Evolutionary conservation across 2,888 invertebrate species (phyloP).

Genomic region (Bellardia pandia): DNA sequence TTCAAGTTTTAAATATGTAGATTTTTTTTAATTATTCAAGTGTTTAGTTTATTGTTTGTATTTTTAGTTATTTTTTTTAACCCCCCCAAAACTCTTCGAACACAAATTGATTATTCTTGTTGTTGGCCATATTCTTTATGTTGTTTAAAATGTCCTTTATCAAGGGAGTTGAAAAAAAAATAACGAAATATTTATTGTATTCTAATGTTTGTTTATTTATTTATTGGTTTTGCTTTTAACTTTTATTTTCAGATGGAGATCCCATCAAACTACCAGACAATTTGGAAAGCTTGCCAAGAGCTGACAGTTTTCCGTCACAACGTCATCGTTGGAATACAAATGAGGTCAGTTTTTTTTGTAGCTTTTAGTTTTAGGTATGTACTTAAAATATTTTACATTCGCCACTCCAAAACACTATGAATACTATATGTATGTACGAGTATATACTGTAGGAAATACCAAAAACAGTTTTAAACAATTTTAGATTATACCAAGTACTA

Average conservation of each 20-base stretch:
- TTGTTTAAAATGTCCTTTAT: slow-evolving; percentile 46
- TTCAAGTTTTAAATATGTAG: background rate
- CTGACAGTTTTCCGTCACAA: slow-evolving; percentile 97
- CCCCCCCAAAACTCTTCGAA: slow-evolving; percentile 27
- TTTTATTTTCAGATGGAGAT: slow-evolving; percentile 90
- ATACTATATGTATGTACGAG: too few species aligned
- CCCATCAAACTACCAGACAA: slow-evolving; percentile 97
- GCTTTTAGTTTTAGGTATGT: slow-evolving; percentile 46
- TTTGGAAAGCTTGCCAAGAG: slow-evolving; percentile 96
- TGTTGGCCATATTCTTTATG: slow-evolving; percentile 32
- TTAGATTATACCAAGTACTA: slow-evolving; percentile 53
- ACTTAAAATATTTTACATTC: slow-evolving; percentile 61
- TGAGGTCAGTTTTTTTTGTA: slow-evolving; percentile 89
- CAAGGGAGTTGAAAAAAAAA: slow-evolving; percentile 1
- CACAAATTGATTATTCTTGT: slow-evolving; percentile 59
- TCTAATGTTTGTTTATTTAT: slow-evolving; percentile 65
- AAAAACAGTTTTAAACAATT: slow-evolving; percentile 18
- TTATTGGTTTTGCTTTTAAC: slow-evolving; percentile 73
- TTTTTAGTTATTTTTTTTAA: background rate
- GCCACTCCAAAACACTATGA: slow-evolving; percentile 28
- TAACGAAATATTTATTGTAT: slow-evolving; percentile 53
- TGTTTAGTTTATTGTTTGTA: slow-evolving; percentile 44
- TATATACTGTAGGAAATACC: background rate
- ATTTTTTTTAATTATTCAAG: slow-evolving; percentile 44
- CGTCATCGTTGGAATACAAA: slow-evolving; percentile 99